Evolutionary conservation across 2,113 vertebrate species (phyloP), one percentile per base, ranked within the genome.

Genomic region (Pelmatolapia mariae): DNA sequence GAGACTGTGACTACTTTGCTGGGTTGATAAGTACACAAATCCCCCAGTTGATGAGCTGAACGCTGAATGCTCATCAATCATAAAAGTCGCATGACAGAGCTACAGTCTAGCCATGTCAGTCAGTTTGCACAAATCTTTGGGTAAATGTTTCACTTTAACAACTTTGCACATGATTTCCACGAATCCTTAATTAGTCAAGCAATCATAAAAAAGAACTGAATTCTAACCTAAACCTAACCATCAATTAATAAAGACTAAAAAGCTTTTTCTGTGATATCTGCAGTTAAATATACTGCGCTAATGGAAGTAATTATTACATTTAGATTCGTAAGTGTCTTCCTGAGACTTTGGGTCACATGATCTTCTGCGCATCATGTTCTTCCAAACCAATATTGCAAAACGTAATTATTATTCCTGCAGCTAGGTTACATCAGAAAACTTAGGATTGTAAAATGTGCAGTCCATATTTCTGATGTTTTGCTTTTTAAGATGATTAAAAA

Each of bases 81-180:
- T 95, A 94, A 96, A 96, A 85, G 89, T 91, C 93, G 26, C 91
- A 91, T 95, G 94, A 96, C 90, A 71, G 22, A 50, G 11, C 33
- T 16, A 52, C 56, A 85, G 87, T 84, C 50, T 40, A 81, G 80
- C 81, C 18, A 3, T 53, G 66, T 80, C 82, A 57, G 13, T 24
- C 82, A 31, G 16, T 19, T 87, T 81, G 83, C 26, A 52, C 33
- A 81, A 81, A 91, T 26, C 36, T 61, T 22, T 12, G 40, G 89
- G 68, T 93, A 94, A 95, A 96, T 96, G 90, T 96, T 95, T 96
- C 73, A 95, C 93, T 89, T 93, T 90, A 91, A 94, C 76, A 81
- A 43, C 73, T 53, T 56, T 19, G 83, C 43, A 91, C 90, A 91
- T 89, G 87, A 10, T 86, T 84, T 81, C 4, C 54, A 26, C 82